Evolutionary conservation across 2,113 vertebrate species (phyloP).

Genomic region (Percina caprodes): DNA sequence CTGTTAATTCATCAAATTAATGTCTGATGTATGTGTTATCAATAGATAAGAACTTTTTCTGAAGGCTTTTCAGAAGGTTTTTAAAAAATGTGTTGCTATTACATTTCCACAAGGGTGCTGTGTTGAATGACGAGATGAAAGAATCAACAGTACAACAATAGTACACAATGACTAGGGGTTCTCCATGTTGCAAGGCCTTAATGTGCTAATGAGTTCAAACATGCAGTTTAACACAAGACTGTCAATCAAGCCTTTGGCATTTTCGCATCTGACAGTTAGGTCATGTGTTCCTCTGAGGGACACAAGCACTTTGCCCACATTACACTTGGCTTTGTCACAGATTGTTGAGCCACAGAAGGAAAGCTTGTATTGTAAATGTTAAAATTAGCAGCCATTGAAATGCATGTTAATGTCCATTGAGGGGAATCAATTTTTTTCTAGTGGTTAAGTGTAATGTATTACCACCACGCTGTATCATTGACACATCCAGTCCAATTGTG

Average conservation of each 20-base stretch:
- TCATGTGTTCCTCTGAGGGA: slow-evolving; percentile 77
- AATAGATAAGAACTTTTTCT: neutral
- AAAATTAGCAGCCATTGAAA: slow-evolving; percentile 35
- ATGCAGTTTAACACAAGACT: slow-evolving; percentile 80
- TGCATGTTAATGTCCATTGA: slow-evolving; percentile 12
- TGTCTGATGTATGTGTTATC: neutral
- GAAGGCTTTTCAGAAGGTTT: slow-evolving; percentile 12
- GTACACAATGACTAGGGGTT: slow-evolving; percentile 64
- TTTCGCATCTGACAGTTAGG: slow-evolving; percentile 78
- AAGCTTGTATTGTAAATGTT: slow-evolving; percentile 16
- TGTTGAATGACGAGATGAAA: slow-evolving; percentile 49
- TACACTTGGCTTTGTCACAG: slow-evolving; percentile 60
- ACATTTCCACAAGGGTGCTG: slow-evolving; percentile 12
- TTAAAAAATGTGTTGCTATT: slow-evolving; percentile 8
- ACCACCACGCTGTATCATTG: slow-evolving; percentile 20
- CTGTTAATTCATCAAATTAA: neutral
- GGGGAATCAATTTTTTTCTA: slow-evolving; percentile 42
- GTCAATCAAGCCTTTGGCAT: slow-evolving; percentile 83
- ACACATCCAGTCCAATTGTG: slow-evolving; percentile 35
- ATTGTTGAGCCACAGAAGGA: slow-evolving; percentile 36
- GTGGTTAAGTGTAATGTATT: slow-evolving; percentile 36
- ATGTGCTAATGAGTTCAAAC: slow-evolving; percentile 83
- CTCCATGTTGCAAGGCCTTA: slow-evolving; percentile 59
- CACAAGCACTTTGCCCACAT: slow-evolving; percentile 70
- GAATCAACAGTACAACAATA: slow-evolving; percentile 63